Percentiles rank a stretch among this genome's conserved stretches.
These are phyloP conservation scores for Canis aureus DNA, from an alignment of 2,113 vertebrate species.

Conservation along the genomic window DNA sequence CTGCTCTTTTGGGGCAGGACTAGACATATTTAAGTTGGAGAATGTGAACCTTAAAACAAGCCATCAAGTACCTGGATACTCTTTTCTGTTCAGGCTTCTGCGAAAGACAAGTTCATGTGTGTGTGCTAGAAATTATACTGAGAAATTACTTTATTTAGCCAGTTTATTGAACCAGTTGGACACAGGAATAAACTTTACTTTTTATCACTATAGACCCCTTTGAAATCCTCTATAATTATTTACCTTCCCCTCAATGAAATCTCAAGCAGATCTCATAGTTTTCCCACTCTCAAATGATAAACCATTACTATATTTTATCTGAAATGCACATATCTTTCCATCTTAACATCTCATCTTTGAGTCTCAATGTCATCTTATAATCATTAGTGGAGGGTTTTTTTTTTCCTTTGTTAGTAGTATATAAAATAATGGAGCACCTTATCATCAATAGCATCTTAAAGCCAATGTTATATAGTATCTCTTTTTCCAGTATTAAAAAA, in stretches of 20 bases:
- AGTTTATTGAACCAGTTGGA: not conserved
- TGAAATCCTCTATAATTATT: not conserved
- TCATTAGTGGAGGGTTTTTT: not conserved
- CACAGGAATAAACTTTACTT: not conserved
- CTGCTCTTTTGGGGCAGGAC: not conserved
- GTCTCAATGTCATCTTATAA: not conserved
- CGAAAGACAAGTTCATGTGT: not conserved
- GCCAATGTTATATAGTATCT: not conserved
- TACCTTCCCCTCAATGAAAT: not conserved
- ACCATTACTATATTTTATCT: not conserved
- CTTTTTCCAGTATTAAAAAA: not conserved
- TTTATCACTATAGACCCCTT: not conserved
- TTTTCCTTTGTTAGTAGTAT: not conserved
- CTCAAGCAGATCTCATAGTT: not conserved
- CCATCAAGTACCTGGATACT: not conserved
- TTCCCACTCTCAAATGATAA: not conserved
- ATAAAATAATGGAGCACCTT: conserved; percentile 2
- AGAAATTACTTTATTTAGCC: not conserved
- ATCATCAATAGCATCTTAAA: not conserved
- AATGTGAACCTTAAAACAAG: not conserved
- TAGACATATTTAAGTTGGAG: not conserved
- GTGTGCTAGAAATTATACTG: not conserved
- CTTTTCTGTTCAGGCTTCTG: not conserved
- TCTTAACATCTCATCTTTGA: conserved; percentile 28
- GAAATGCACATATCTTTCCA: not conserved